These are phyloP conservation scores for Threskiornis aethiopicus DNA, from an alignment of 2,797 vertebrate genomes.

Conservation along the genomic window DNA sequence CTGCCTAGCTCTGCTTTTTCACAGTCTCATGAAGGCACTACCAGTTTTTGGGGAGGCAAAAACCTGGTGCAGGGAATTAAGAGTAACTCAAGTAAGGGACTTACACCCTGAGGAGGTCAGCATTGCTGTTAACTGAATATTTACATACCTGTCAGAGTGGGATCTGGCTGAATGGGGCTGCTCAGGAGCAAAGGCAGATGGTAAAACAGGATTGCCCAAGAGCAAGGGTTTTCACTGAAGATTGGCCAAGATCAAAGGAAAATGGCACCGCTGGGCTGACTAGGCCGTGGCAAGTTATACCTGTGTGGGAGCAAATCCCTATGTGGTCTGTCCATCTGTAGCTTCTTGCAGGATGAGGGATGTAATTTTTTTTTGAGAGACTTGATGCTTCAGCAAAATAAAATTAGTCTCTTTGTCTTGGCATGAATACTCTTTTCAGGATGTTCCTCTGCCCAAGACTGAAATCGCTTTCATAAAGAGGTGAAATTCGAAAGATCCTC, in stretches of 20 bases:
- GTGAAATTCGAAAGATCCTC: not conserved
- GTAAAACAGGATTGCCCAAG: not conserved
- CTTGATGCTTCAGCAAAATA: not conserved
- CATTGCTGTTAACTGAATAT: not conserved
- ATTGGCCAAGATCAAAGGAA: not conserved
- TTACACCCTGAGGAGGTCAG: not conserved
- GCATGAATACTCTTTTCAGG: not conserved
- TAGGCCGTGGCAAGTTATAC: not conserved
- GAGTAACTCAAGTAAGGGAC: not conserved
- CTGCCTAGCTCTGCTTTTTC: not conserved
- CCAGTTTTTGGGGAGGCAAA: not conserved
- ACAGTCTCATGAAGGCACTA: not conserved
- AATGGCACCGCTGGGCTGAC: not conserved
- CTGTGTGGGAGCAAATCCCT: not conserved
- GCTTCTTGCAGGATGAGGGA: not conserved
- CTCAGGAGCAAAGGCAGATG: not conserved
- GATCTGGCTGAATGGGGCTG: not conserved
- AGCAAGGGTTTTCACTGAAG: not conserved
- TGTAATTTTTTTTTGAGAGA: not conserved
- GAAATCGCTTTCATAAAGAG: not conserved
- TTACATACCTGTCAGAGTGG: not conserved
- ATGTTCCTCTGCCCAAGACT: not conserved
- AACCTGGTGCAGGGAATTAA: not conserved
- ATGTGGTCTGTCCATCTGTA: not conserved
- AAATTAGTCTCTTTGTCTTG: slow-evolving; percentile 28